These are phyloP conservation scores for Corydoras sp. DNA, from an alignment of 2,113 vertebrate genomes.

Conservation along the genomic window DNA sequence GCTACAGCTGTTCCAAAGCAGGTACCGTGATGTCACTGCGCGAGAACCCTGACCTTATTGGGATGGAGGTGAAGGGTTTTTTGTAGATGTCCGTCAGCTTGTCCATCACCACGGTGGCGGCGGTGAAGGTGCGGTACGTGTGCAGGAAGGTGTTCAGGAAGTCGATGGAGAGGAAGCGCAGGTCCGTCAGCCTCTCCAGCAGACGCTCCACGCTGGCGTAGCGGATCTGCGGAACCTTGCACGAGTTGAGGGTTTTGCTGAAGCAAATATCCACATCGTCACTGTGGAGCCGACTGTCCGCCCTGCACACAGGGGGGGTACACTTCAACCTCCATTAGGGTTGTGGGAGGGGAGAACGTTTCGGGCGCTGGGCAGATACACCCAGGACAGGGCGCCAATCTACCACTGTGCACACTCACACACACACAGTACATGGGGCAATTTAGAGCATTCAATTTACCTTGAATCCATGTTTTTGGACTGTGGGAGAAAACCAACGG, in stretches of 20 bases:
- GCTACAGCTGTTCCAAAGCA: too few relatives aligned
- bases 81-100: conserved; percentile 90
- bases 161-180: conserved; percentile 94
- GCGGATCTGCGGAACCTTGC: conserved; percentile 95
- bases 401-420: too few relatives aligned
- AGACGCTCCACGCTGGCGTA: conserved; percentile 91
- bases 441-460: too few relatives aligned
- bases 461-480: too few relatives aligned
- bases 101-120: conserved; percentile 80
- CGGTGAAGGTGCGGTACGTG: conserved; percentile 93
- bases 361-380: too few relatives aligned
- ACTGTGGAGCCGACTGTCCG: conserved; percentile 84
- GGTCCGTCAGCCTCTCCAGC: conserved; percentile 84
- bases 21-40: background rate
- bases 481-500: too few relatives aligned
- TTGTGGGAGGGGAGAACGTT: too few relatives aligned
- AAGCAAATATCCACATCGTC: conserved; percentile 94
- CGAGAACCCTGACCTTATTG: conserved; percentile 69
- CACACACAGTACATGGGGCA: too few relatives aligned
- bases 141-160: conserved; percentile 98
- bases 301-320: conserved; percentile 57
- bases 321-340: too few relatives aligned
- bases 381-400: too few relatives aligned
- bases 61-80: conserved; percentile 90
- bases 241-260: conserved; percentile 96